Evolutionary conservation across 2,888 invertebrate species (phyloP).

Genomic region (Thumatha senex): DNA sequence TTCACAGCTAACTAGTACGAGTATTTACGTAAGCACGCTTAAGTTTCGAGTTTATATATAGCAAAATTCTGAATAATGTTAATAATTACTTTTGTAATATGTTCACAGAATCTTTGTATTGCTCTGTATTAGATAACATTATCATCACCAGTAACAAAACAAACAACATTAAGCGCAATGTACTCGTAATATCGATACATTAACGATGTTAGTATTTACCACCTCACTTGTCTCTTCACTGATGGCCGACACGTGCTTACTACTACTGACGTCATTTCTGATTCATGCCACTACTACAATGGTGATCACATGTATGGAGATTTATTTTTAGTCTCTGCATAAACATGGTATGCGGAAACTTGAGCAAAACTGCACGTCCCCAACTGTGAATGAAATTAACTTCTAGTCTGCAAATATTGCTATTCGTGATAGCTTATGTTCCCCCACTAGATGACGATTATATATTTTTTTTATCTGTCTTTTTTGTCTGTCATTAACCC

Average conservation of each 20-base stretch:
- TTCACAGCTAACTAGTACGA: too few relatives aligned
- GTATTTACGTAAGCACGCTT: too few relatives aligned
- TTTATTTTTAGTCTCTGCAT: conserved; percentile 13
- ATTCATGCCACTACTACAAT: conserved; percentile 27
- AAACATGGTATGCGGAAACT: conserved; percentile 34
- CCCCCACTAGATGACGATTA: too few relatives aligned
- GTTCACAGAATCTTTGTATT: too few relatives aligned
- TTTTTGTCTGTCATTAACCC: too few relatives aligned
- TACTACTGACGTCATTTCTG: conserved; percentile 36
- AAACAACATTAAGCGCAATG: conserved; percentile 36
- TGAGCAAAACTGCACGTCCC: conserved; percentile 6
- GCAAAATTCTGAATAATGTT: too few relatives aligned
- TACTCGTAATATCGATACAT: conserved; percentile 40
- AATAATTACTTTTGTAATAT: too few relatives aligned
- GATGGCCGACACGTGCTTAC: conserved; percentile 47
- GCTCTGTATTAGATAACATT: not conserved
- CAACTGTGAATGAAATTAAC: conserved; percentile 8
- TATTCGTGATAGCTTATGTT: too few relatives aligned
- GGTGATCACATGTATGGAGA: conserved; percentile 19
- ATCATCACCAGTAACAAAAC: conserved; percentile 19
- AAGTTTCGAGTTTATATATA: too few relatives aligned
- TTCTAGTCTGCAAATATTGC: too few relatives aligned
- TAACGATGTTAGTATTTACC: conserved; percentile 35
- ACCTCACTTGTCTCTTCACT: conserved; percentile 34
- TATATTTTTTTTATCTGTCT: too few relatives aligned